Conservation (phyloP, 2,113 vertebrate species). For the Thomomys bottae region DNA sequence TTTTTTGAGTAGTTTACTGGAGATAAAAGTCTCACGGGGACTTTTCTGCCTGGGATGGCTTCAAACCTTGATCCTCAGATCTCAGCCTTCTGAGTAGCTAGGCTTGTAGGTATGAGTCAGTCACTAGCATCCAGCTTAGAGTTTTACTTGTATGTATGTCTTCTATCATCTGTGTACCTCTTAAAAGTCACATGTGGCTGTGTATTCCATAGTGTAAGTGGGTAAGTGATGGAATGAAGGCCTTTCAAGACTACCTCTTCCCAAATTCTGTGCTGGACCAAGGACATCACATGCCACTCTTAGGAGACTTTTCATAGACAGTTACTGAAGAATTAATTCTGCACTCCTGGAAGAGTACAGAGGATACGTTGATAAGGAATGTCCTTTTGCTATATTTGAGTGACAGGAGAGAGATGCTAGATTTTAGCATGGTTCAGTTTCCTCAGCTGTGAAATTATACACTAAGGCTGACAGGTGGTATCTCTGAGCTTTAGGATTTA, state of each 20-base stretch:
- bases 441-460: not conserved
- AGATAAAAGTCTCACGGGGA: too few species aligned
- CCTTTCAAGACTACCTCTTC: not conserved
- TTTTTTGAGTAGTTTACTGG: too few species aligned
- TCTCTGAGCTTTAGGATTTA: not conserved
- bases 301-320: not conserved
- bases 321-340: not conserved
- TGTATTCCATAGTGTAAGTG: not conserved
- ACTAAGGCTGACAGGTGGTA: not conserved
- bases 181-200: not conserved
- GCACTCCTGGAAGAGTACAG: not conserved
- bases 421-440: not conserved
- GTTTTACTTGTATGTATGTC: not conserved
- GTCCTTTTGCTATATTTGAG: not conserved
- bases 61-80: too few species aligned
- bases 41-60: too few species aligned
- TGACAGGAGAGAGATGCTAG: not conserved
- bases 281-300: not conserved
- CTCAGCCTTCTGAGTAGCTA: too few species aligned
- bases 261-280: not conserved
- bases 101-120: too few species aligned
- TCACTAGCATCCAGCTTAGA: too few species aligned
- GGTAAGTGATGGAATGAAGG: not conserved
- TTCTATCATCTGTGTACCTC: not conserved
- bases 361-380: not conserved